Conservation (phyloP, 1,140 invertebrate genomes). For the Neotoxoptera formosana region DNA sequence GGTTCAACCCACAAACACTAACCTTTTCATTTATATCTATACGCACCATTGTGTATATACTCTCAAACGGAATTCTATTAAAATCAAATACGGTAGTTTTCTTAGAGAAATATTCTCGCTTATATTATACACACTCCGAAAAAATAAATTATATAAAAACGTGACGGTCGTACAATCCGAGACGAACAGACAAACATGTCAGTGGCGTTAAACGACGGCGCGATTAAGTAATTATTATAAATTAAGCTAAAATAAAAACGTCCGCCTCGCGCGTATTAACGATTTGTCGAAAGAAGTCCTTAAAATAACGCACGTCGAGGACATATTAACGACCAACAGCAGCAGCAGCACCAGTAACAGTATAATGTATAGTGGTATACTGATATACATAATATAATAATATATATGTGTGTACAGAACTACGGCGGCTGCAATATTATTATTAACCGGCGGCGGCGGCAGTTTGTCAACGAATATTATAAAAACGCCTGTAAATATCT, state of each 20-base stretch:
- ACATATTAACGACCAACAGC: slow-evolving; percentile 34
- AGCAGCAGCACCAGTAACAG: neutral
- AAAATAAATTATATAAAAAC: neutral
- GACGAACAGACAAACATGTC: slow-evolving; percentile 34
- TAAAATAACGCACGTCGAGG: slow-evolving; percentile 50
- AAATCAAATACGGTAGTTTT: neutral
- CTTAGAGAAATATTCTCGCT: neutral
- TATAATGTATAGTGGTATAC: neutral
- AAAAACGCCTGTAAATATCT: neutral
- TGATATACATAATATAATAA: neutral
- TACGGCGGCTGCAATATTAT: neutral
- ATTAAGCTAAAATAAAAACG: slow-evolving; percentile 50
- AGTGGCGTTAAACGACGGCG: slow-evolving; percentile 32
- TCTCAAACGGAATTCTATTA: neutral
- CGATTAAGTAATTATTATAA: slow-evolving; percentile 50
- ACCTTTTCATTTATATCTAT: neutral
- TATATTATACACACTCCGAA: neutral
- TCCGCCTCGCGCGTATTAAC: slow-evolving; percentile 17
- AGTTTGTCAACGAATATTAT: slow-evolving; percentile 3
- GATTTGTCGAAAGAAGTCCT: slow-evolving; percentile 53
- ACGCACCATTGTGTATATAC: neutral
- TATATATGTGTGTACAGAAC: neutral
- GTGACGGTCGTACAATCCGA: neutral
- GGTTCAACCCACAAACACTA: neutral
- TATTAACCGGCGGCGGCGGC: neutral